Evolutionary conservation across 2,113 vertebrate species (phyloP).

Genomic region (Aplodontia rufa): DNA sequence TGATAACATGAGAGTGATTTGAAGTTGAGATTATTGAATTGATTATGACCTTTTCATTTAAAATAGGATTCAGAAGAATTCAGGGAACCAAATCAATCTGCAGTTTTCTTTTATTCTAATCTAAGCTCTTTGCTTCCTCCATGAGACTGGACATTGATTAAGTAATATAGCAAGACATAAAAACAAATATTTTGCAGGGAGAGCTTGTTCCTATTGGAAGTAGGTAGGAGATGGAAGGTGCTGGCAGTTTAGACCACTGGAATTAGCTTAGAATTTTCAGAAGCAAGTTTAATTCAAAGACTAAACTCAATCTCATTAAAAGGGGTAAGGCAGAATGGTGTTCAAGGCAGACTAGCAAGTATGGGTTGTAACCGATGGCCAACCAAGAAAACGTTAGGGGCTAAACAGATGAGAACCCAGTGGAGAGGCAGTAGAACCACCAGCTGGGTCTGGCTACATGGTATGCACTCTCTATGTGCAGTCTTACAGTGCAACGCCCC

Average conservation of each 20-base stretch:
- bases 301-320: background rate
- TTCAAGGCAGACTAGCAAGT: background rate
- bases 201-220: background rate
- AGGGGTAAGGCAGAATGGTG: background rate
- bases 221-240: background rate
- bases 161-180: background rate
- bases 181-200: background rate
- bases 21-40: background rate
- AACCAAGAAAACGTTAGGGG: background rate
- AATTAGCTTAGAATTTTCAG: background rate
- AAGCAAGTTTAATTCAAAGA: background rate
- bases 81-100: background rate
- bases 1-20: background rate
- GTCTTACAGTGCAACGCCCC: rapidly evolving
- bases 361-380: background rate
- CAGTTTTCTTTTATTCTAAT: background rate
- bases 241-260: background rate
- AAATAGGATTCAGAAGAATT: background rate
- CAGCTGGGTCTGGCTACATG: background rate
- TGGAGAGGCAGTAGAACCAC: background rate
- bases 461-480: rapidly evolving
- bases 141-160: background rate
- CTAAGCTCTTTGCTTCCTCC: background rate
- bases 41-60: background rate
- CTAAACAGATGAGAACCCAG: background rate